These are phyloP conservation scores for Acinonyx jubatus DNA, from an alignment of 2,113 vertebrate species.

Conservation along the genomic window DNA sequence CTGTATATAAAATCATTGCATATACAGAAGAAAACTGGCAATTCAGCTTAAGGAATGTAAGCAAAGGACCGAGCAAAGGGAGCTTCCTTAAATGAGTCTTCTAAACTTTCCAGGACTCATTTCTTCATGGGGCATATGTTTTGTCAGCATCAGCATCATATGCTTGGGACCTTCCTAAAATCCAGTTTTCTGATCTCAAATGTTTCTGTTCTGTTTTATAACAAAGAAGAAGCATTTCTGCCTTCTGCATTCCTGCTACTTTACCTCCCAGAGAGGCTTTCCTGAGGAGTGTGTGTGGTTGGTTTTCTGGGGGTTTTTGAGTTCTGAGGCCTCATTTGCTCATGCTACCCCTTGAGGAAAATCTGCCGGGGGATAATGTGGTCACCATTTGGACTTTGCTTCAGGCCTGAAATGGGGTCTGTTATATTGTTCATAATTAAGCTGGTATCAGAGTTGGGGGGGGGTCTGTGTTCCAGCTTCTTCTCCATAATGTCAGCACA, in stretches of 20 bases:
- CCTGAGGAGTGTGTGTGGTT: background rate
- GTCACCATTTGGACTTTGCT: constrained; percentile 27
- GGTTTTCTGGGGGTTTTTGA: background rate
- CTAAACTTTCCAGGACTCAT: background rate
- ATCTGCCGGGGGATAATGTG: background rate
- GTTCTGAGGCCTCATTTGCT: background rate
- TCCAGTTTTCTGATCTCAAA: background rate
- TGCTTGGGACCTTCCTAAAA: background rate
- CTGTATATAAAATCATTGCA: constrained; percentile 18
- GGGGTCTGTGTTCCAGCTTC: constrained; percentile 33
- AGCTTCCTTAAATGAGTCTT: background rate
- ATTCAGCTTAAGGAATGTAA: constrained; percentile 44
- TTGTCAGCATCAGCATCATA: background rate
- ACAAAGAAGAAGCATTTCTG: constrained; percentile 27
- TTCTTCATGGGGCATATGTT: background rate
- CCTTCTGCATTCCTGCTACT: background rate
- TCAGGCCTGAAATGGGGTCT: background rate
- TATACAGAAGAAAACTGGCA: constrained; percentile 34
- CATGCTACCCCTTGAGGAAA: background rate
- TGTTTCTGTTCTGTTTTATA: constrained; percentile 32
- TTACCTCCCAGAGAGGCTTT: background rate
- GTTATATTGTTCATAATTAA: constrained; percentile 22
- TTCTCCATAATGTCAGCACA: constrained; percentile 12
- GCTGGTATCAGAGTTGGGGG: background rate
- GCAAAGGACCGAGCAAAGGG: background rate